Percentiles rank a stretch among this genome's conserved stretches.
Evolutionary conservation across 2,113 vertebrate species (phyloP).

Genomic region (Catharus fuscescens): DNA sequence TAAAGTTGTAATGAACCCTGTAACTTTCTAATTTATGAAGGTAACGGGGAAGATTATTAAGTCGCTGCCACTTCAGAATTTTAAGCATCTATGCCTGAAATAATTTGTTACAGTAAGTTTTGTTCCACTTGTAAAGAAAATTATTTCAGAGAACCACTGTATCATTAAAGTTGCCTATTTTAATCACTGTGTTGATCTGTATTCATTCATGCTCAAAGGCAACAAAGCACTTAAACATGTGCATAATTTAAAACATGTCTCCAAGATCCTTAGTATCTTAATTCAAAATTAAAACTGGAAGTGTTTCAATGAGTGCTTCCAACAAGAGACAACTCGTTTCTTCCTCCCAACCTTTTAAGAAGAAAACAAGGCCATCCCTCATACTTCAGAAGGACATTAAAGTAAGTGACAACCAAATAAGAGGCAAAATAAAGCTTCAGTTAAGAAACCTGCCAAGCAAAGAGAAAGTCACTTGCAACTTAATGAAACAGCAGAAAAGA

Average conservation of each 20-base stretch:
- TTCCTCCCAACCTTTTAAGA: background rate
- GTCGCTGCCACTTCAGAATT: background rate
- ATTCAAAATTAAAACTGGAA: background rate
- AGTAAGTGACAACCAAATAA: background rate
- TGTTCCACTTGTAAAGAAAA: background rate
- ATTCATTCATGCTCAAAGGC: background rate
- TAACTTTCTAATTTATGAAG: background rate
- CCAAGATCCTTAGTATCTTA: background rate
- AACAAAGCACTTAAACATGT: background rate
- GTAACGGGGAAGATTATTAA: background rate
- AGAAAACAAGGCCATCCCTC: background rate
- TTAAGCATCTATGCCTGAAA: background rate
- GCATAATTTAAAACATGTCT: background rate
- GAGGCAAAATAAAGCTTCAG: background rate
- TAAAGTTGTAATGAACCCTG: background rate
- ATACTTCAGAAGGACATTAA: background rate
- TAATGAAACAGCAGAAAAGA: background rate
- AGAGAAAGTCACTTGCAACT: background rate
- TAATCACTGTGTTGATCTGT: background rate
- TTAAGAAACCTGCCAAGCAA: background rate
- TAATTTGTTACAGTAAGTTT: background rate
- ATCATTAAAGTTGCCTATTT: background rate
- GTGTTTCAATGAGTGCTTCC: background rate
- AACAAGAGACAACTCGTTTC: background rate
- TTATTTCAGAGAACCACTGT: background rate